Percentiles rank a stretch among this genome's conserved stretches.
Evolutionary conservation across 1,140 invertebrate genomes (phyloP).

Genomic region (Bombus confusus): DNA sequence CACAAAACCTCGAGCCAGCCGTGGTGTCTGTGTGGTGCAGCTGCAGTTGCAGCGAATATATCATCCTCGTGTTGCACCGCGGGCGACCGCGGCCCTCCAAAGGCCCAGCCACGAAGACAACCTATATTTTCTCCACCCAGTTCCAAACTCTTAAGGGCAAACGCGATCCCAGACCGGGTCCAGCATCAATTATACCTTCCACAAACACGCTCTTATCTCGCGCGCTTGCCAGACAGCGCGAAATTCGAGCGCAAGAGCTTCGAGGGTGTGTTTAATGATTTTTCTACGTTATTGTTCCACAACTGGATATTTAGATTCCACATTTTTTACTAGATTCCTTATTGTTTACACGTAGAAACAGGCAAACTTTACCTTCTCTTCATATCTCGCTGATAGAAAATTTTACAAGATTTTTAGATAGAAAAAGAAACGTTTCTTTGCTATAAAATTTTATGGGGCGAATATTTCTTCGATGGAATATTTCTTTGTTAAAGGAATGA

Average conservation of each 20-base stretch:
- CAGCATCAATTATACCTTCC: slow-evolving; percentile 80
- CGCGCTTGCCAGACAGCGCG: slow-evolving; percentile 37
- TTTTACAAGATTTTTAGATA: too few relatives aligned
- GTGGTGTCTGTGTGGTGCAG: slow-evolving; percentile 69
- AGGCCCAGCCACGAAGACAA: slow-evolving; percentile 78
- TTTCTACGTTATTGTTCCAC: slow-evolving; percentile 6
- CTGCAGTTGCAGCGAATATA: slow-evolving; percentile 80
- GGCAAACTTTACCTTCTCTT: too few relatives aligned
- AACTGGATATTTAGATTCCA: too few relatives aligned
- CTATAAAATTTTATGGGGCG: too few relatives aligned
- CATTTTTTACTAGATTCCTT: too few relatives aligned
- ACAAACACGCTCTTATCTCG: slow-evolving; percentile 78
- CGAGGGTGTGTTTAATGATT: not conserved
- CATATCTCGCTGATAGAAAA: too few relatives aligned
- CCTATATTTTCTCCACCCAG: slow-evolving; percentile 82
- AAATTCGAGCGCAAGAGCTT: slow-evolving; percentile 12
- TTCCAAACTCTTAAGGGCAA: slow-evolving; percentile 79
- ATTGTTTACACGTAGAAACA: too few relatives aligned
- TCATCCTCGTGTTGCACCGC: slow-evolving; percentile 81
- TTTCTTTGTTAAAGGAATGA: too few relatives aligned
- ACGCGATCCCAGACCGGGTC: slow-evolving; percentile 68
- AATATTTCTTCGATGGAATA: too few relatives aligned
- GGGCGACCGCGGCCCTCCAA: slow-evolving; percentile 77
- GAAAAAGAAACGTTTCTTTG: too few relatives aligned
- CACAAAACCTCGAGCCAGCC: slow-evolving; percentile 54